These are phyloP conservation scores for Lydus trimaculatus DNA, from an alignment of 2,888 invertebrate genomes.

Conservation along the genomic window DNA sequence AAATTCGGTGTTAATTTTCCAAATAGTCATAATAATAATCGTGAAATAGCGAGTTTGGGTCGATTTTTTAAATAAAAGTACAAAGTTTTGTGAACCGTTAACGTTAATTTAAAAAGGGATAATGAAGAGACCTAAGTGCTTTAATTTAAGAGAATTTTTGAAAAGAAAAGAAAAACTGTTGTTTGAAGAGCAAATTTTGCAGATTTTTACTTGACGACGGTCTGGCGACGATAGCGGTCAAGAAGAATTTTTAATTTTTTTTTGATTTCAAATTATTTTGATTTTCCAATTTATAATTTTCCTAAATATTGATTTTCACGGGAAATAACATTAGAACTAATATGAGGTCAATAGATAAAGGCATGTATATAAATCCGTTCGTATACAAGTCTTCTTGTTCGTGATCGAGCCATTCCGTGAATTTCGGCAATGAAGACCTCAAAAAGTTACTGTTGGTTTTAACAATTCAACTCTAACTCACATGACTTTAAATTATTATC, in stretches of 20 bases:
- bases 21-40: constrained; percentile 44
- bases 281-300: constrained; percentile 10
- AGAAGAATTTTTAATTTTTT: constrained; percentile 37
- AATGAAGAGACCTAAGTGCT: constrained; percentile 60
- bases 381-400: constrained; percentile 40
- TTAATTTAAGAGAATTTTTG: constrained; percentile 47
- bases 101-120: constrained; percentile 54
- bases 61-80: constrained; percentile 50
- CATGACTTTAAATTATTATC: constrained; percentile 48
- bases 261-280: constrained; percentile 13
- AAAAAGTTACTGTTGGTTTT: constrained; percentile 63
- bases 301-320: neutral
- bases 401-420: constrained; percentile 48
- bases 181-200: constrained; percentile 56
- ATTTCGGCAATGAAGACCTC: constrained; percentile 59
- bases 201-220: constrained; percentile 60
- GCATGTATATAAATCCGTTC: constrained; percentile 19
- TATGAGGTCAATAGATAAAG: constrained; percentile 1
- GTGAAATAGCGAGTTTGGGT: constrained; percentile 54
- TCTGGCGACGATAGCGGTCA: constrained; percentile 44
- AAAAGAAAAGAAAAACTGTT: constrained; percentile 43
- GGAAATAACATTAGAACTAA: neutral
- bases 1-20: constrained; percentile 56
- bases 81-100: constrained; percentile 57
- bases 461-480: constrained; percentile 54